These are phyloP conservation scores for Autographa pulchrina DNA, from an alignment of 2,888 invertebrate genomes.

Conservation along the genomic window DNA sequence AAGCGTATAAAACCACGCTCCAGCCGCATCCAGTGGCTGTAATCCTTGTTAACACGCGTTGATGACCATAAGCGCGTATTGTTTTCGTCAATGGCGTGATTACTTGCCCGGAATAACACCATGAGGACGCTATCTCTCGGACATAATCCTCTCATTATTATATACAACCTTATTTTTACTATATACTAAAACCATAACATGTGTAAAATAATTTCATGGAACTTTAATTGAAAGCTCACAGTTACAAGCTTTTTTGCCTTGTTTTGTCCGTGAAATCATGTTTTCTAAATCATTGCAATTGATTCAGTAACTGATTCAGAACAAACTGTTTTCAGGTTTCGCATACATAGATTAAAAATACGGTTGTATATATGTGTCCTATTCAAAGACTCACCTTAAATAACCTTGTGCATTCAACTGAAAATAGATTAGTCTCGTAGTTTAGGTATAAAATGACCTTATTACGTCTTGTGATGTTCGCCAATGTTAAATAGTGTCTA, in stretches of 20 bases:
- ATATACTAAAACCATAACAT: neutral
- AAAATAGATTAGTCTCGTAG: constrained; percentile 4
- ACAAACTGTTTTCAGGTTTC: neutral
- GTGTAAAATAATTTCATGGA: neutral
- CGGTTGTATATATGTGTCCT: neutral
- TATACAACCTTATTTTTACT: constrained; percentile 14
- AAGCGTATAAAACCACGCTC: neutral
- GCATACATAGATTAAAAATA: neutral
- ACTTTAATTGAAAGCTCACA: no score
- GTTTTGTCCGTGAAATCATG: neutral
- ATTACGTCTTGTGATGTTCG: constrained; percentile 2
- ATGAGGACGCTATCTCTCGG: constrained; percentile 46
- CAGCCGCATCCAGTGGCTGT: constrained; percentile 59
- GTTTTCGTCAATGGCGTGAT: constrained; percentile 85
- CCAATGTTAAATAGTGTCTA: neutral
- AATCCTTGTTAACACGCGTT: constrained; percentile 63
- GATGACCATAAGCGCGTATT: constrained; percentile 77
- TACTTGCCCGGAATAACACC: constrained; percentile 84
- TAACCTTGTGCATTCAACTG: constrained; percentile 4
- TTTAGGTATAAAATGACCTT: constrained; percentile 4
- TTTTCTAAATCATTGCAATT: neutral
- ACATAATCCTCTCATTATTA: constrained; percentile 54
- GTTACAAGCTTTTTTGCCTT: no score
- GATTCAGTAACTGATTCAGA: neutral
- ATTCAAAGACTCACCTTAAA: neutral